Percentiles rank a stretch among this genome's conserved stretches.
Evolutionary conservation across 2,113 vertebrate genomes (phyloP).

Genomic region (Cyprinodon variegatus): DNA sequence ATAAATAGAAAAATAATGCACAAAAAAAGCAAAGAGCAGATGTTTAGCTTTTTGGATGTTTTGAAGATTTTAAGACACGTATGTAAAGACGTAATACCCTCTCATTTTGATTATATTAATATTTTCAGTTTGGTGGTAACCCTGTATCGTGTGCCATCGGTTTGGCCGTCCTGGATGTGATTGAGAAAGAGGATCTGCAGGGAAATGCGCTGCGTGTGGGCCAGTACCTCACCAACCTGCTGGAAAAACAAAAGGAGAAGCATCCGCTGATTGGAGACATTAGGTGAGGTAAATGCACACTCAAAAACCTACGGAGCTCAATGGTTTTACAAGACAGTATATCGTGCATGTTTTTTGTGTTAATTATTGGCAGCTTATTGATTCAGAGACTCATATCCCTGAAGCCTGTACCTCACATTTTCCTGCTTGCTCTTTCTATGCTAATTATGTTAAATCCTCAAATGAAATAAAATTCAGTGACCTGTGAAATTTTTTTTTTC

Average conservation of each 20-base stretch:
- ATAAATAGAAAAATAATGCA: neutral
- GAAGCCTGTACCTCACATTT: no score
- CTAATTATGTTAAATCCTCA: no score
- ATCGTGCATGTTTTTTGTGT: no score
- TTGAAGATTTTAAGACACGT: neutral
- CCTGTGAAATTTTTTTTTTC: neutral
- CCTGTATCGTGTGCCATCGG: slow-evolving; percentile 95
- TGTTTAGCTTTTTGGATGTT: neutral
- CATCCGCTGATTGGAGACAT: slow-evolving; percentile 91
- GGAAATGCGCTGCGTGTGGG: slow-evolving; percentile 88
- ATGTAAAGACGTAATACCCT: neutral
- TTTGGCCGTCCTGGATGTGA: slow-evolving; percentile 90
- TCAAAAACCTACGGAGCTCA: neutral
- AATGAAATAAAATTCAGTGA: neutral
- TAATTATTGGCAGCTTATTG: no score
- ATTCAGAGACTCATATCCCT: no score
- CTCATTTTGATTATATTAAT: slow-evolving; percentile 5
- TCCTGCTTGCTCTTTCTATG: no score
- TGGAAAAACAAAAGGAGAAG: slow-evolving; percentile 86
- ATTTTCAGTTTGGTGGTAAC: slow-evolving; percentile 92
- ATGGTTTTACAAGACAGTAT: neutral
- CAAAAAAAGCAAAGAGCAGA: neutral
- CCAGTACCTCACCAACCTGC: slow-evolving; percentile 80
- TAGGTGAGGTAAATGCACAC: slow-evolving; percentile 72
- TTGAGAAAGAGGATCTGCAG: slow-evolving; percentile 91